Evolutionary conservation across 37 sponge, comb jelly and placozoan genomes (phyloP).

Genomic region (Theonella swinhoei): DNA sequence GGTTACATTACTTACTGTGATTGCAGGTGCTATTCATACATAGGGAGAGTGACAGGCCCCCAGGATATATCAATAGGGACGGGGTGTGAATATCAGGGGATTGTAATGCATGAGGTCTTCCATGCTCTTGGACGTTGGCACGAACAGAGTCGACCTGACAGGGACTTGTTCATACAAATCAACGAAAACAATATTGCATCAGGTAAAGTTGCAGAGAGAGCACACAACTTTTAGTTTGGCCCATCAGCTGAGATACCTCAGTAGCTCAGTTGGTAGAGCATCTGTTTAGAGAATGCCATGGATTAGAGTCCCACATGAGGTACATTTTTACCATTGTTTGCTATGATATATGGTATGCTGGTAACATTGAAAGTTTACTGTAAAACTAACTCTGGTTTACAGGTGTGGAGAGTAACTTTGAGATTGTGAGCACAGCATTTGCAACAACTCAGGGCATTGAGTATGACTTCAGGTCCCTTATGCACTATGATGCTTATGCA

Average conservation of each 20-base stretch:
- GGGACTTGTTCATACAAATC: slow-evolving; percentile 60
- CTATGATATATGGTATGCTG: background rate
- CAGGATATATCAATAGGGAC: slow-evolving; percentile 77
- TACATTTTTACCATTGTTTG: no score
- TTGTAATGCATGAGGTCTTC: slow-evolving; percentile 80
- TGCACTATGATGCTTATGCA: slow-evolving; percentile 76
- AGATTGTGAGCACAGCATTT: slow-evolving; percentile 15
- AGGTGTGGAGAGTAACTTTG: slow-evolving; percentile 55
- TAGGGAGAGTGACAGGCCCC: slow-evolving; percentile 56
- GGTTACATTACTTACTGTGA: background rate
- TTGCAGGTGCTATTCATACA: slow-evolving; percentile 62
- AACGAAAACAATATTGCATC: slow-evolving; percentile 37
- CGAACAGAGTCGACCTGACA: slow-evolving; percentile 85
- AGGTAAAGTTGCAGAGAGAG: no score
- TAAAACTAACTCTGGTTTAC: no score
- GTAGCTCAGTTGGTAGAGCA: no score
- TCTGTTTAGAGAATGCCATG: no score
- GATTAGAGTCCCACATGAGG: no score
- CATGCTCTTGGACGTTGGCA: slow-evolving; percentile 87
- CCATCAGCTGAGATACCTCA: no score
- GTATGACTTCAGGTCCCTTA: slow-evolving; percentile 78
- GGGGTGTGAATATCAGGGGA: slow-evolving; percentile 64
- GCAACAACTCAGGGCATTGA: slow-evolving; percentile 47
- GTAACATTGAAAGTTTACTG: no score
- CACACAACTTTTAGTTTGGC: no score